These are phyloP conservation scores for Tetranychus piercei DNA, from an alignment of 2,888 invertebrate genomes.

Conservation along the genomic window DNA sequence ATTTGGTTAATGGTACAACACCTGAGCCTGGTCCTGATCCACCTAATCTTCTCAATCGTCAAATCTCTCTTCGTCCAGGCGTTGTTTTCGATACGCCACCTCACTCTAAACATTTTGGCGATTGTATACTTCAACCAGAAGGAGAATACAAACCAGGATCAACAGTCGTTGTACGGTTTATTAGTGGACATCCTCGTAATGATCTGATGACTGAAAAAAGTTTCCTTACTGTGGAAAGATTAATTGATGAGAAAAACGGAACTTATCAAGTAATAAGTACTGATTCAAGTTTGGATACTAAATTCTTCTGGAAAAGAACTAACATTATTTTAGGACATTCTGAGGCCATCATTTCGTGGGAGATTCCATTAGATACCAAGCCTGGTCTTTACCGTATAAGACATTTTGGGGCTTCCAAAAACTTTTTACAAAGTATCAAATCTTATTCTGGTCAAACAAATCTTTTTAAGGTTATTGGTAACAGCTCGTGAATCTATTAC, in stretches of 20 bases:
- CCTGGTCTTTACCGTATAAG: slow-evolving; percentile 61
- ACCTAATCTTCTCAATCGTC: slow-evolving; percentile 48
- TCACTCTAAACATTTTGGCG: slow-evolving; percentile 41
- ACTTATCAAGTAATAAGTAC: slow-evolving; percentile 55
- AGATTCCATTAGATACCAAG: slow-evolving; percentile 46
- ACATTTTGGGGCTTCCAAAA: slow-evolving; percentile 59
- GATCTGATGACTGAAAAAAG: slow-evolving; percentile 44
- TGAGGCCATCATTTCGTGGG: slow-evolving; percentile 57
- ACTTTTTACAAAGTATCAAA: slow-evolving; percentile 36
- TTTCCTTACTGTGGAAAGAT: slow-evolving; percentile 48
- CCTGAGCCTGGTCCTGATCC: slow-evolving; percentile 43
- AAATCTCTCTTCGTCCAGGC: slow-evolving; percentile 51
- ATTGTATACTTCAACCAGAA: slow-evolving; percentile 11
- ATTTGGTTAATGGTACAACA: slow-evolving; percentile 28
- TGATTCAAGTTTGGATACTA: slow-evolving; percentile 73
- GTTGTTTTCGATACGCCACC: slow-evolving; percentile 63
- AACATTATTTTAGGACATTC: slow-evolving; percentile 56
- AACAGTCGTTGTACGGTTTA: slow-evolving; percentile 52
- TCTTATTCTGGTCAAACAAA: slow-evolving; percentile 39
- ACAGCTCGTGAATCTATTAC: background rate
- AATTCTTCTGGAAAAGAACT: slow-evolving; percentile 48
- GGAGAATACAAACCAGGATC: slow-evolving; percentile 41
- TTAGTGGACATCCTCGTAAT: slow-evolving; percentile 37
- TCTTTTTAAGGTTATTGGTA: slow-evolving; percentile 22
- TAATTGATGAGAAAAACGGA: slow-evolving; percentile 33